Evolutionary conservation across 1,140 invertebrate species (phyloP).

Genomic region (Magallana angulata): DNA sequence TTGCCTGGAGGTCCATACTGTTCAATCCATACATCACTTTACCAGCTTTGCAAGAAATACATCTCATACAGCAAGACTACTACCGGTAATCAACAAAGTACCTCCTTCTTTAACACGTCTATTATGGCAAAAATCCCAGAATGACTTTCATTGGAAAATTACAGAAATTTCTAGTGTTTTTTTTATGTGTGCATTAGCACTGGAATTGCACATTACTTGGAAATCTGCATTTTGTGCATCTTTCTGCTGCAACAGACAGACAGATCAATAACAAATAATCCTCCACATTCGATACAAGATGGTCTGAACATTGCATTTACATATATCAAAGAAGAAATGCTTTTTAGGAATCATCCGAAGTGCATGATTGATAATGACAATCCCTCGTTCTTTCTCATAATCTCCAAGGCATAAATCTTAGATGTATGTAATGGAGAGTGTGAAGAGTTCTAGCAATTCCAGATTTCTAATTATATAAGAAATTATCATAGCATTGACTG

Average conservation of each 20-base stretch:
- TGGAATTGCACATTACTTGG: neutral
- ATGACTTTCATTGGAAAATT: too few species aligned
- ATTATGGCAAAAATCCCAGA: too few species aligned
- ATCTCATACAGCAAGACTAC: too few species aligned
- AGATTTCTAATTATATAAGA: neutral
- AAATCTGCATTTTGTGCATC: slow-evolving; percentile 4
- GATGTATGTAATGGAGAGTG: neutral
- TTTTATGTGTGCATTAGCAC: neutral
- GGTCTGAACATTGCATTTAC: neutral
- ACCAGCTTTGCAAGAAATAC: too few species aligned
- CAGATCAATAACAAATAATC: slow-evolving; percentile 22
- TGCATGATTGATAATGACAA: neutral
- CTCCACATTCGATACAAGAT: neutral
- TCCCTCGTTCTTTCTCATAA: neutral
- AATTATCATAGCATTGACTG: too few species aligned
- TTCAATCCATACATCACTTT: too few species aligned
- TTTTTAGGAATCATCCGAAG: neutral
- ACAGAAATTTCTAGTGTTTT: too few species aligned
- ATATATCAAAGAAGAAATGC: neutral
- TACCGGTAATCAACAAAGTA: too few species aligned
- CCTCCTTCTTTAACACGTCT: too few species aligned
- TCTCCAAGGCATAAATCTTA: neutral
- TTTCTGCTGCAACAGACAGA: neutral
- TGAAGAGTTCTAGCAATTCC: neutral
- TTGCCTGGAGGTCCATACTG: too few species aligned